A percentile compares a stretch with the other conserved stretches of the same genome.
These are phyloP conservation scores for Heliothis virescens DNA, from an alignment of 1,140 invertebrate genomes.

Conservation along the genomic window DNA sequence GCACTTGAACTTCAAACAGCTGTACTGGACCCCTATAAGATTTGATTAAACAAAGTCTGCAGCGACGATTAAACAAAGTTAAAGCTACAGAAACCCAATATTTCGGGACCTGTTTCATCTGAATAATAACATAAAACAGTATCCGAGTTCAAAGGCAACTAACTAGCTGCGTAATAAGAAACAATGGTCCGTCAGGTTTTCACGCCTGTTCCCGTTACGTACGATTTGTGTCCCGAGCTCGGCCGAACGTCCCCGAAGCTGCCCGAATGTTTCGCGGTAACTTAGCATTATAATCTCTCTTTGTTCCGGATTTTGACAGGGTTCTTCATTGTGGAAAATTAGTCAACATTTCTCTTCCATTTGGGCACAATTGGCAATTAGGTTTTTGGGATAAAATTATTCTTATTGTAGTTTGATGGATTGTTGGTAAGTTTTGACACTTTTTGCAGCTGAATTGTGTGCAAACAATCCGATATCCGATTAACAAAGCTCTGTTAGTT, in stretches of 20 bases:
- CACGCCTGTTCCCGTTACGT: conserved; percentile 12
- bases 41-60: conserved; percentile 37
- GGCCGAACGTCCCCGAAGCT: not conserved
- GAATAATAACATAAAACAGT: conserved; percentile 28
- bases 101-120: conserved; percentile 26
- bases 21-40: conserved; percentile 33
- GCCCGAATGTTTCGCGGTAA: conserved; percentile 7
- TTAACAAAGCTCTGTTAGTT: not conserved
- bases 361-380: conserved; percentile 27
- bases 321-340: conserved; percentile 41
- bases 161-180: not conserved
- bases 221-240: conserved; percentile 8
- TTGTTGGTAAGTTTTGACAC: conserved; percentile 24
- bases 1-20: conserved; percentile 12
- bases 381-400: not conserved
- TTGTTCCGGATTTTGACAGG: conserved; percentile 41
- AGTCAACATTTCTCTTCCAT: conserved; percentile 33
- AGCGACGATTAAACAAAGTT: conserved; percentile 30
- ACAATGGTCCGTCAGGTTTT: conserved; percentile 19
- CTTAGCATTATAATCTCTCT: conserved; percentile 37
- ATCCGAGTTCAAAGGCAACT: conserved; percentile 39
- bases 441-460: conserved; percentile 1
- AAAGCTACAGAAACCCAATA: conserved; percentile 17
- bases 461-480: conserved; percentile 1
- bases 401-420: conserved; percentile 31